phyloP scores from a whole-genome alignment of 2,113 vertebrate genomes.

The Pterocles burchelli region DNA sequence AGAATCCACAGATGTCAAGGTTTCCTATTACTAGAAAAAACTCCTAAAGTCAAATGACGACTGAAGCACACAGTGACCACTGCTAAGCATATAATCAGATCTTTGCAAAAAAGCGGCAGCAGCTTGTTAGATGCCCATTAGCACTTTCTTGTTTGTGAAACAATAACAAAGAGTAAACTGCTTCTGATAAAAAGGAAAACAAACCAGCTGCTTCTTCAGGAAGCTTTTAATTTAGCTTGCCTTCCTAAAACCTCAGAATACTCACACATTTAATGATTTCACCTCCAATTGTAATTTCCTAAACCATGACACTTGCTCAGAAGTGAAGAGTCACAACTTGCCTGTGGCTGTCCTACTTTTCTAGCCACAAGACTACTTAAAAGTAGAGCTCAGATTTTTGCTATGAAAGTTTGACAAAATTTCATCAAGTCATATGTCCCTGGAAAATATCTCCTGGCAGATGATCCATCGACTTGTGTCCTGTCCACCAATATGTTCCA shows the following conservation, averaged over 20 bases:
- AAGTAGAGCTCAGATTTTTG: background rate
- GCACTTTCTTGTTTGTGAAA: background rate
- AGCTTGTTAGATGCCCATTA: accelerated
- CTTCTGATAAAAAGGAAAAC: background rate
- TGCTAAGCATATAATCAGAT: background rate
- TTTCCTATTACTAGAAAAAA: background rate
- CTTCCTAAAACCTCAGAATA: background rate
- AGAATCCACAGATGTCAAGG: background rate
- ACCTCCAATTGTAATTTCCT: background rate
- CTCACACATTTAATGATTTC: background rate
- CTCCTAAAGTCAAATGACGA: background rate
- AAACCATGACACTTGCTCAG: background rate
- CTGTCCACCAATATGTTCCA: conserved; percentile 1
- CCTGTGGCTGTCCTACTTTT: background rate
- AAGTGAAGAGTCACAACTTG: background rate
- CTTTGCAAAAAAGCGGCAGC: background rate
- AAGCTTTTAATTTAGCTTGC: background rate
- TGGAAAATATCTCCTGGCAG: background rate
- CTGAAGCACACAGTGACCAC: background rate
- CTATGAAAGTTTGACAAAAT: background rate
- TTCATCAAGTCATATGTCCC: background rate
- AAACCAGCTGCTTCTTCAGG: background rate
- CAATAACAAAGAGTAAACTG: background rate
- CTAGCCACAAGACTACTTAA: background rate
- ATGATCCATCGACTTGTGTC: background rate